These are phyloP conservation scores for Trachymyrmex septentrionalis DNA, from an alignment of 1,140 invertebrate species.

Conservation along the genomic window DNA sequence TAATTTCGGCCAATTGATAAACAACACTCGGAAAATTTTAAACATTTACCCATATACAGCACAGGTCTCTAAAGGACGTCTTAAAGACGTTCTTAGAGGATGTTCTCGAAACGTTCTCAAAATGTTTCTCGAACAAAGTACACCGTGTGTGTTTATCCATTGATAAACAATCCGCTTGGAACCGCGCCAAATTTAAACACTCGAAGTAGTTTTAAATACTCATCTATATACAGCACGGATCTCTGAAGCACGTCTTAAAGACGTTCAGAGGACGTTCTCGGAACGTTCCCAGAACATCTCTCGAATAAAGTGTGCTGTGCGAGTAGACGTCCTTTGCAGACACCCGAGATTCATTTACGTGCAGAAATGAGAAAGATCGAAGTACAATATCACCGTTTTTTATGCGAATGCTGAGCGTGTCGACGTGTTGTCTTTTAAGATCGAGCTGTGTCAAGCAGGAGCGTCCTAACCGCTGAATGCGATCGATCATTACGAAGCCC, in stretches of 20 bases:
- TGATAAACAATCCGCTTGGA: no score
- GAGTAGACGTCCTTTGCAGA: no score
- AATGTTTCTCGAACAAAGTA: no score
- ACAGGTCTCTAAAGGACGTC: no score
- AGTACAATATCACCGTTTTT: not conserved
- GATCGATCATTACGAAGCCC: constrained; percentile 38
- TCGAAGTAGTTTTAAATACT: not conserved
- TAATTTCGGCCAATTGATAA: not conserved
- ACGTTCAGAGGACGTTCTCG: no score
- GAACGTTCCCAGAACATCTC: no score
- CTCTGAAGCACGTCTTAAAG: no score
- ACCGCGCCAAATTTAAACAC: not conserved
- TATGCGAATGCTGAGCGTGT: not conserved
- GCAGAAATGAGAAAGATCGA: not conserved
- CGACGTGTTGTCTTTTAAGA: not conserved
- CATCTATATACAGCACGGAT: no score
- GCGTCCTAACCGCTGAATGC: constrained; percentile 49
- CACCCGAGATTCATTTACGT: not conserved
- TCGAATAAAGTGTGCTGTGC: no score
- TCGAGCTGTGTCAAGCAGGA: constrained; percentile 23
- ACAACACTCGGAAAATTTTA: not conserved
- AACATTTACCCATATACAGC: not conserved
- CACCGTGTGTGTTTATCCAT: no score
- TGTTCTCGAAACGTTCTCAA: no score
- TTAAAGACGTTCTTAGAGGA: no score